A percentile compares a stretch with the other conserved stretches of the same genome.
These are phyloP conservation scores for Falco punctatus DNA, from an alignment of 2,113 vertebrate species.

Conservation along the genomic window DNA sequence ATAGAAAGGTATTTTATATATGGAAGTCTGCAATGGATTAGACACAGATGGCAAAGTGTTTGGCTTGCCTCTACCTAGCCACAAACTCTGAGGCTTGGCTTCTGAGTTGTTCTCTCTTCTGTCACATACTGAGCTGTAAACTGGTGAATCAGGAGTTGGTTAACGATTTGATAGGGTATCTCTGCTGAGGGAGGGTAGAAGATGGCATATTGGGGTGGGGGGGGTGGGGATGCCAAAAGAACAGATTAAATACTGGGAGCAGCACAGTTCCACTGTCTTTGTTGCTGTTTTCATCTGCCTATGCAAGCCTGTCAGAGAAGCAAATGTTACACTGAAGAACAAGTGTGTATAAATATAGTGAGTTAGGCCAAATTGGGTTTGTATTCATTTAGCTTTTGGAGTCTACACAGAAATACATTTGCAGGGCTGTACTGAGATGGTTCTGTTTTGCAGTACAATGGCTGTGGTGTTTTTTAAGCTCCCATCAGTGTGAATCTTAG, in stretches of 20 bases:
- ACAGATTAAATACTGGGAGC: neutral
- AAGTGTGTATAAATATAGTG: neutral
- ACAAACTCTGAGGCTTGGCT: neutral
- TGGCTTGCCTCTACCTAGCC: neutral
- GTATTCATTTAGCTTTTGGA: neutral
- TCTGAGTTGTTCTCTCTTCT: neutral
- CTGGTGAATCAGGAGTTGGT: neutral
- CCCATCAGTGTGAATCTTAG: neutral
- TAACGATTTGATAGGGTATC: neutral
- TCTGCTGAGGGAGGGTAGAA: neutral
- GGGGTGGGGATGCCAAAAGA: neutral
- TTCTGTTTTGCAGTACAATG: neutral
- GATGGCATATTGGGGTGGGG: neutral
- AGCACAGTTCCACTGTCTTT: neutral
- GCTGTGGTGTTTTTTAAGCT: neutral
- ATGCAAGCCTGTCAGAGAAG: neutral
- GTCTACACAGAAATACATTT: neutral
- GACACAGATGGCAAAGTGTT: neutral
- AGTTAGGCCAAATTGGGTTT: neutral
- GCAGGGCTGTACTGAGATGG: neutral
- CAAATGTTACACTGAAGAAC: neutral
- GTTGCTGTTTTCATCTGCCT: neutral
- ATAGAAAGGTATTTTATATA: neutral
- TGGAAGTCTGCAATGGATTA: neutral
- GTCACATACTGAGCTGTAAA: neutral